Conservation (phyloP, 2,797 vertebrate species). For the Pempheris klunzingeri region DNA sequence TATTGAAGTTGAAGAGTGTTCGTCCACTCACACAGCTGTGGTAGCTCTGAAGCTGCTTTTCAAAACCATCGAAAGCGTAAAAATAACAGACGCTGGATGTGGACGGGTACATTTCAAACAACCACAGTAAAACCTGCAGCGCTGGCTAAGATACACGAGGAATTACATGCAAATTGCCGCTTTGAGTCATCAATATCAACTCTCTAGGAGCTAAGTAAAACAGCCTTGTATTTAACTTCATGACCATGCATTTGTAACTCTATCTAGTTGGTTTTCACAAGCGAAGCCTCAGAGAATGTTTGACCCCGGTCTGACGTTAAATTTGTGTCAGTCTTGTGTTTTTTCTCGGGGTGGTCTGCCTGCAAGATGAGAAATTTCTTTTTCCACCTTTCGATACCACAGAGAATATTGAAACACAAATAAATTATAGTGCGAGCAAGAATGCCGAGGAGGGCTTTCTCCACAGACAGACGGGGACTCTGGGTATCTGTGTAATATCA, state of each 20-base stretch:
- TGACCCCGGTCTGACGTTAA: constrained; percentile 17
- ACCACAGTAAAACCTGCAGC: background rate
- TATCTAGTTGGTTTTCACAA: constrained; percentile 12
- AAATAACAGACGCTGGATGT: constrained; percentile 5
- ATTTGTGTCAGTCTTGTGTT: constrained; percentile 3
- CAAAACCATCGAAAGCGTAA: background rate
- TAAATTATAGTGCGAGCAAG: constrained; percentile 52
- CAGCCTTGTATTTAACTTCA: constrained; percentile 6
- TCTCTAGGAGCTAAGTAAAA: constrained; percentile 1
- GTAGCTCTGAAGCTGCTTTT: background rate
- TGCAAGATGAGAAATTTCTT: constrained; percentile 41
- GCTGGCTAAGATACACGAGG: background rate
- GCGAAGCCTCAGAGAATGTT: constrained; percentile 19
- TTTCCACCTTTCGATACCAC: constrained; percentile 49
- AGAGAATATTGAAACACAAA: constrained; percentile 49
- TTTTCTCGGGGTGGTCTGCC: constrained; percentile 54
- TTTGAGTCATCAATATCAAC: constrained; percentile 9
- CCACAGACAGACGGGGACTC: constrained; percentile 46
- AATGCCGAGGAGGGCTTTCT: constrained; percentile 49
- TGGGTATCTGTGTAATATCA: constrained; percentile 44
- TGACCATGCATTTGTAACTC: background rate
- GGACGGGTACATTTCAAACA: background rate
- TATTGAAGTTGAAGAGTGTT: background rate
- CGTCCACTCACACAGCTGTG: constrained; percentile 16
- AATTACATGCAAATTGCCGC: constrained; percentile 13